Evolutionary conservation across 2,113 vertebrate species (phyloP).

Genomic region (Amphilophus citrinellus): DNA sequence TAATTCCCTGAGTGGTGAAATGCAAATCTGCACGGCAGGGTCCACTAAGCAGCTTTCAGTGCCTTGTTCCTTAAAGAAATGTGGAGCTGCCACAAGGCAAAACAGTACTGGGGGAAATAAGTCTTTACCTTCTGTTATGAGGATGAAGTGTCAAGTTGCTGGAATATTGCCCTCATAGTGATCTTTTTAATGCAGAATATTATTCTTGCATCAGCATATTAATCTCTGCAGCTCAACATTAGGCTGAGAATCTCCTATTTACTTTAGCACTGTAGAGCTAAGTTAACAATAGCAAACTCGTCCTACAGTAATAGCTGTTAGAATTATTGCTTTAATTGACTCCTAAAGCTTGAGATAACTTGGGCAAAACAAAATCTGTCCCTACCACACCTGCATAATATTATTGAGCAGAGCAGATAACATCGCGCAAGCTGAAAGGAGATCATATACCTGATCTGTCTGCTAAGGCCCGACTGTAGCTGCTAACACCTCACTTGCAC

Average conservation of each 20-base stretch:
- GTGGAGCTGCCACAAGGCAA: slow-evolving; percentile 44
- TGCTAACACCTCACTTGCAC: background rate
- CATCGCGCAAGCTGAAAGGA: background rate
- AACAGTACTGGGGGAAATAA: slow-evolving; percentile 20
- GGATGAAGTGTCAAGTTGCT: slow-evolving; percentile 3
- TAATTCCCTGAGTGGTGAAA: slow-evolving; percentile 80
- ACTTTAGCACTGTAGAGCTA: background rate
- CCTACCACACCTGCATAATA: slow-evolving; percentile 1
- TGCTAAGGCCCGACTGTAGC: background rate
- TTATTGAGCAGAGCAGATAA: background rate
- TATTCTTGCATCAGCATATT: slow-evolving; percentile 12
- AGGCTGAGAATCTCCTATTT: background rate
- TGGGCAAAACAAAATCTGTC: background rate
- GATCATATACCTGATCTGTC: slow-evolving; percentile 28
- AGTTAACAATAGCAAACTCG: background rate
- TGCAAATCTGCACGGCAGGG: slow-evolving; percentile 79
- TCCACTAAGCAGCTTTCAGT: slow-evolving; percentile 79
- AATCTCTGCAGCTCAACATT: background rate
- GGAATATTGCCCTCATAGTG: background rate
- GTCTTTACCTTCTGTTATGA: slow-evolving; percentile 15
- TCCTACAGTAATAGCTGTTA: background rate
- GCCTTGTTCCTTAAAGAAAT: slow-evolving; percentile 67
- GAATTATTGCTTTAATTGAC: slow-evolving; percentile 17
- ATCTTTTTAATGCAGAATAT: slow-evolving; percentile 4
- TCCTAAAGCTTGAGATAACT: slow-evolving; percentile 9